These are phyloP conservation scores for Tragelaphus imberbis DNA, from an alignment of 2,113 vertebrate genomes.

Conservation along the genomic window DNA sequence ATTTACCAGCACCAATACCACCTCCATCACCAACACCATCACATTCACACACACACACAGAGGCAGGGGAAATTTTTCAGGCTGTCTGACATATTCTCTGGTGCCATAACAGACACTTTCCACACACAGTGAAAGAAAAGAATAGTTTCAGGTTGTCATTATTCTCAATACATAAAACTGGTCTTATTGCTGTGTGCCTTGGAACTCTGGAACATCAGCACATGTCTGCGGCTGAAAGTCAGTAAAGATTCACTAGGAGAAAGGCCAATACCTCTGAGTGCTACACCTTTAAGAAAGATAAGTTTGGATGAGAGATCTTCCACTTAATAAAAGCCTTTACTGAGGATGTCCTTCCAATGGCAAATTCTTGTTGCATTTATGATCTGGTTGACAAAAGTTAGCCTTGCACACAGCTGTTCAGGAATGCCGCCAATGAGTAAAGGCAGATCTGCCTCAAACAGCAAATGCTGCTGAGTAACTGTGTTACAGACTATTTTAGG, in stretches of 20 bases:
- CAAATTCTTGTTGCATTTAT: background rate
- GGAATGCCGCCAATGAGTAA: slow-evolving; percentile 27
- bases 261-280: background rate
- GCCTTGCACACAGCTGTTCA: slow-evolving; percentile 50
- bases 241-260: background rate
- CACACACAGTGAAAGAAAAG: background rate
- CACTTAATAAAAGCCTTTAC: background rate
- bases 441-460: slow-evolving; percentile 25
- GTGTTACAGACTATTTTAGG: slow-evolving; percentile 38
- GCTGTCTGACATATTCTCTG: background rate
- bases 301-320: background rate
- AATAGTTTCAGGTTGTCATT: background rate
- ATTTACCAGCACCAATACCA: background rate
- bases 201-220: background rate
- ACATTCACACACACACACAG: background rate
- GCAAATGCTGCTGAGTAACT: slow-evolving; percentile 52
- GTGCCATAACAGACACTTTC: background rate
- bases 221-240: background rate
- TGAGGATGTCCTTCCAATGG: slow-evolving; percentile 28
- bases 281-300: background rate
- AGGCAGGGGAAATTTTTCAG: background rate
- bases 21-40: background rate
- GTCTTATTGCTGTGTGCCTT: background rate
- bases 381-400: slow-evolving; percentile 30
- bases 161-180: background rate